Evolutionary conservation across 2,888 invertebrate species (phyloP).

Genomic region (Tubulanus polymorphus): DNA sequence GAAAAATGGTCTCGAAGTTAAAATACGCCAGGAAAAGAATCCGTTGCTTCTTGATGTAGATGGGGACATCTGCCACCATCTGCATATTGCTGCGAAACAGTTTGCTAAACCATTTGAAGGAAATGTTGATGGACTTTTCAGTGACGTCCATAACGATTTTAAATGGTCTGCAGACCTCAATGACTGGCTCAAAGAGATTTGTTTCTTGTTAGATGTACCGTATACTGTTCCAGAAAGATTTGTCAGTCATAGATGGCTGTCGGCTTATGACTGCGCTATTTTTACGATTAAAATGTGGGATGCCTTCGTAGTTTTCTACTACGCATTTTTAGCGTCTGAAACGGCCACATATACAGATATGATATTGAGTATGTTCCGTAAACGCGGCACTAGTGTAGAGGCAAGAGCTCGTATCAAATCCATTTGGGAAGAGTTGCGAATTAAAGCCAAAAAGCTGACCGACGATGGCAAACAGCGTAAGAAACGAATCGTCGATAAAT

Average conservation of each 20-base stretch:
- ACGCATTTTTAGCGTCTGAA: neutral
- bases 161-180: constrained; percentile 12
- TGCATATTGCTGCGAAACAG: constrained; percentile 15
- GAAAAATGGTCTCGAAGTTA: no score
- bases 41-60: constrained; percentile 16
- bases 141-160: constrained; percentile 16
- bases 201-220: constrained; percentile 6
- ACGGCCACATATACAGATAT: no score
- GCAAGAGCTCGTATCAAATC: neutral
- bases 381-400: no score
- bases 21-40: no score
- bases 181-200: constrained; percentile 9
- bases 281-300: neutral
- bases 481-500: constrained; percentile 10
- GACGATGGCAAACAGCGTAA: constrained; percentile 16
- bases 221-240: constrained; percentile 8
- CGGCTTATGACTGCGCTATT: constrained; percentile 9
- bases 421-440: no score
- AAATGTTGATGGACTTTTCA: constrained; percentile 8
- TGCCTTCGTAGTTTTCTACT: constrained; percentile 6
- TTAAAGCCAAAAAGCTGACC: constrained; percentile 13
- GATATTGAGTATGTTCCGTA: no score
- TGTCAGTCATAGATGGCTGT: constrained; percentile 16
- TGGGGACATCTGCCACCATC: constrained; percentile 19
- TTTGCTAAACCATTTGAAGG: constrained; percentile 11